A percentile compares a stretch with the other conserved stretches of the same genome.
Conservation (phyloP, 2,888 invertebrate species). For the Erynnis tages region DNA sequence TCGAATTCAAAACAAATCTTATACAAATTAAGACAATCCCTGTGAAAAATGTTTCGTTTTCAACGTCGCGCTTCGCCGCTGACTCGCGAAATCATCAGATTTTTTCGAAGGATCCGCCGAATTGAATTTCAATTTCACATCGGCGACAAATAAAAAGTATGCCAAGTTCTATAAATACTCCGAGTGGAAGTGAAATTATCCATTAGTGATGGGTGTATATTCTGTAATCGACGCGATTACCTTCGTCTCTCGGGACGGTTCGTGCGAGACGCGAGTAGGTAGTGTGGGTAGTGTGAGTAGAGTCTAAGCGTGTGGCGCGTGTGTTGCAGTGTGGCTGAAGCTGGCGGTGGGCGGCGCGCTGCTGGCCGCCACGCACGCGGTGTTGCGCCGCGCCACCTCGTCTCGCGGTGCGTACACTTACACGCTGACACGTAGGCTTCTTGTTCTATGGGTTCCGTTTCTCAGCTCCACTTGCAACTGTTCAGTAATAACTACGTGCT, state of each 20-base stretch:
- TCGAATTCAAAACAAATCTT: not conserved
- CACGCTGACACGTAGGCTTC: constrained; percentile 1
- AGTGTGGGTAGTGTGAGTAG: constrained; percentile 14
- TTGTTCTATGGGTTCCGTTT: too few species aligned
- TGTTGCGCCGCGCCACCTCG: constrained; percentile 85
- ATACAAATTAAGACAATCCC: constrained; percentile 1
- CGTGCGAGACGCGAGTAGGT: not conserved
- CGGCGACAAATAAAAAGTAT: not conserved
- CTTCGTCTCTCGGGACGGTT: not conserved
- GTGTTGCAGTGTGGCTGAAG: constrained; percentile 93
- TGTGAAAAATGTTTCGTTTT: constrained; percentile 1
- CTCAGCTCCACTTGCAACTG: too few species aligned
- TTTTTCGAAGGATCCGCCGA: not conserved
- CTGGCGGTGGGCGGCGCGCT: constrained; percentile 92
- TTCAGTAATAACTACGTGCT: too few species aligned
- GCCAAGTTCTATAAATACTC: constrained; percentile 13
- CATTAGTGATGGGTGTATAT: not conserved
- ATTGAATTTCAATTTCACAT: not conserved
- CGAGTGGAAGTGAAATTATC: not conserved
- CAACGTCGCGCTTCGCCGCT: not conserved
- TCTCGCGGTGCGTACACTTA: constrained; percentile 85
- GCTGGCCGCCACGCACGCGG: constrained; percentile 91
- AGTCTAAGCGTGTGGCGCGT: constrained; percentile 52
- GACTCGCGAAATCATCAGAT: constrained; percentile 8
- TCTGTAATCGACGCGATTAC: not conserved